Percentiles rank a stretch among this genome's conserved stretches.
Evolutionary conservation across 2,888 invertebrate species (phyloP).

Genomic region (Cosmia pyralina): DNA sequence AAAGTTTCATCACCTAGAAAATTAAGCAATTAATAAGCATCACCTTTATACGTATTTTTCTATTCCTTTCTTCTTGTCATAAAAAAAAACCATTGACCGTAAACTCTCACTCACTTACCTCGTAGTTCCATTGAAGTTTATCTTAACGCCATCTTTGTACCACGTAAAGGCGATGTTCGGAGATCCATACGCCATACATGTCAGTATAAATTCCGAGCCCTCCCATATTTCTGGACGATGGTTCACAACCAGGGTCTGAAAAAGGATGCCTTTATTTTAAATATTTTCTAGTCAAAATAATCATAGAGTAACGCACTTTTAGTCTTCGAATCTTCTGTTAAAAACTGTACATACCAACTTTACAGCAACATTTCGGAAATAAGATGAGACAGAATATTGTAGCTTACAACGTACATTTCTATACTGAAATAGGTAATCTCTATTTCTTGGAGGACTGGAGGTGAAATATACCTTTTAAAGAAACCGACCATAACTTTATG

Average conservation of each 20-base stretch:
- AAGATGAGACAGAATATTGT: too few relatives aligned
- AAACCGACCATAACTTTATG: neutral
- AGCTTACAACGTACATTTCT: too few relatives aligned
- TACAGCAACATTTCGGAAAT: too few relatives aligned
- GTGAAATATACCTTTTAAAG: slow-evolving; percentile 7
- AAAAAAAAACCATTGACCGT: neutral
- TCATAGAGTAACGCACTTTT: neutral
- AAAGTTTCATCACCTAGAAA: slow-evolving; percentile 42
- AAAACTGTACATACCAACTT: neutral
- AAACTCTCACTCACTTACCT: slow-evolving; percentile 85
- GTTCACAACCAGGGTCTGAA: slow-evolving; percentile 82
- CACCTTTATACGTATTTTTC: too few relatives aligned
- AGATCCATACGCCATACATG: slow-evolving; percentile 94
- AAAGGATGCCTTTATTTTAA: slow-evolving; percentile 11
- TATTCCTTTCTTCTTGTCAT: too few relatives aligned
- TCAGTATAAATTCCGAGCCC: slow-evolving; percentile 94
- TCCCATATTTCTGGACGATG: slow-evolving; percentile 91
- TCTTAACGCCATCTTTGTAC: slow-evolving; percentile 94
- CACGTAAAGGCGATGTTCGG: slow-evolving; percentile 93
- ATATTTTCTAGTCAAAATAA: neutral
- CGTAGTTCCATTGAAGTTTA: slow-evolving; percentile 94
- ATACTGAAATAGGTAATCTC: neutral
- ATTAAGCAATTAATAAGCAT: too few relatives aligned
- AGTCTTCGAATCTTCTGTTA: neutral
- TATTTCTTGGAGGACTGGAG: neutral